These are phyloP conservation scores for Cryptomyrus ogoouensis DNA, from an alignment of 2,113 vertebrate genomes.

Conservation along the genomic window DNA sequence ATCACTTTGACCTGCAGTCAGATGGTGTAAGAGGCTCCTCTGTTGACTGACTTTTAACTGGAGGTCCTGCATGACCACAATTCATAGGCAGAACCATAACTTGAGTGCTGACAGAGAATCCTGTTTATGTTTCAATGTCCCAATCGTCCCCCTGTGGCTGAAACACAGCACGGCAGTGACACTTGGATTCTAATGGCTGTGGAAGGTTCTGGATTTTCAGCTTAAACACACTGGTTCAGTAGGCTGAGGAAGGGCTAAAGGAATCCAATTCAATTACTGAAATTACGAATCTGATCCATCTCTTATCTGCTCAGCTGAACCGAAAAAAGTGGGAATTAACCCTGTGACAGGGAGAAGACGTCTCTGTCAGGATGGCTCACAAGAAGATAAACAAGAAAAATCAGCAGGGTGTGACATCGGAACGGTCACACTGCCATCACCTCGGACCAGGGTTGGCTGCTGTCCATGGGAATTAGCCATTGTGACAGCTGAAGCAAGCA, in stretches of 20 bases:
- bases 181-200: not conserved
- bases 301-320: constrained; percentile 8
- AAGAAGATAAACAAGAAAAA: not conserved
- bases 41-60: not conserved
- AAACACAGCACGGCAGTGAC: not conserved
- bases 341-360: not conserved
- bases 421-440: not conserved
- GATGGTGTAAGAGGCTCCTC: not conserved
- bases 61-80: not conserved
- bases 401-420: not conserved
- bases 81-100: not conserved
- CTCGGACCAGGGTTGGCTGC: not conserved
- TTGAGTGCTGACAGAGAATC: not conserved
- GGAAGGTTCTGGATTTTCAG: not conserved
- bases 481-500: not conserved
- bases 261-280: not conserved
- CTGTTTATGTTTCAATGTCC: not conserved
- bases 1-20: not conserved
- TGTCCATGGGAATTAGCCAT: not conserved
- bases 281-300: not conserved
- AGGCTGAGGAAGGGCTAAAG: not conserved
- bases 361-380: not conserved
- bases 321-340: not conserved
- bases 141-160: not conserved
- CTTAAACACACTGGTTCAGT: not conserved